Evolutionary conservation across 2,113 vertebrate genomes (phyloP), one percentile per base, ranked within the genome.

Genomic region (Cololabis saira): DNA sequence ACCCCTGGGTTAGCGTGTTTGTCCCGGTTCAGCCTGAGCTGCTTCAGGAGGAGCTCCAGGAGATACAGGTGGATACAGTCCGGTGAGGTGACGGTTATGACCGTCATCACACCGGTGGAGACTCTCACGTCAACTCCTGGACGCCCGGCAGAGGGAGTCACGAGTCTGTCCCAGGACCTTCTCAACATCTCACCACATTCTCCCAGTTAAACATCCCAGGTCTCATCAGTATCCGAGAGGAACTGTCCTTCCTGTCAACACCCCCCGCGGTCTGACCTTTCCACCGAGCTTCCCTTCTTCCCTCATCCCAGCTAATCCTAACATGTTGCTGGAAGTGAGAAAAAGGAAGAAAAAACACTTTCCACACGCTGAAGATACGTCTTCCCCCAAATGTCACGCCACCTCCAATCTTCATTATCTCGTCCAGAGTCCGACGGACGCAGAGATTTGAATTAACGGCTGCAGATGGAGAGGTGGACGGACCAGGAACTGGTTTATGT

Each of bases 381-480:
- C 69, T 67, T 43, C 22, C 17, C 71, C 54, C 44, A 87, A 89
- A 90, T 86, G 81, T 67, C 89, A 87, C 64, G 83, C 56, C 83
- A 53, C 55, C 60, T 13, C 64, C 70, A 50, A 76, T 89, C 78
- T 87, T 67, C 70, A 63, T 81, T 82, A 83, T 74, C 78, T 77
- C 55, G 19, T 66, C 22, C 71, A 49, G 64, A 22, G 57, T 16
- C 33, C 30, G n/a, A 48, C 57, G 68, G 76, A 67, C 19, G 49
- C 21, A 61, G 42, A 58, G 57, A n/a, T 73, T 77, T 47, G 48
- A 76, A 82, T 72, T 49, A 69, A 80, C 67, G 5, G 58, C 21
- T 63, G 59, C 33, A 45, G 71, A 81, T 67, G 30, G 64, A 62
- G 56, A 56, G 73, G 80, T 45, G 61, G 57, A 75, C 65, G 55